Evolutionary conservation across 2,113 vertebrate species (phyloP).

Genomic region (Gopherus flavomarginatus): DNA sequence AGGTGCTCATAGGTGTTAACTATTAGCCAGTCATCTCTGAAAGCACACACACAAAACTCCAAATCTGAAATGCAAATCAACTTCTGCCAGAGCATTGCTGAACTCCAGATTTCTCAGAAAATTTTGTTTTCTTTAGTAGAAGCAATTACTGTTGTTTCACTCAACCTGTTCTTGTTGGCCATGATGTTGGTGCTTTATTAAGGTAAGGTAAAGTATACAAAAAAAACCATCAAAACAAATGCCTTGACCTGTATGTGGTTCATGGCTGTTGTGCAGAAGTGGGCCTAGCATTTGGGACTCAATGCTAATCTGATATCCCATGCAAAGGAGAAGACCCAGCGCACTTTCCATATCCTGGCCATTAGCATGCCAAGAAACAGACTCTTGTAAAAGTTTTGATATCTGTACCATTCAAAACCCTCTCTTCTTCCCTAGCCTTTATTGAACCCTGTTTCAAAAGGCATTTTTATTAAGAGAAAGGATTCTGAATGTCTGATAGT

Average conservation of each 20-base stretch:
- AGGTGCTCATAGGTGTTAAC: neutral
- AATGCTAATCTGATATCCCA: neutral
- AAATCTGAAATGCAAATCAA: neutral
- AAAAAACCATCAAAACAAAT: neutral
- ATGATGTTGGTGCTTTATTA: neutral
- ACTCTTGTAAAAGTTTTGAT: neutral
- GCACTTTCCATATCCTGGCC: neutral
- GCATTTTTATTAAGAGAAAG: constrained; percentile 1
- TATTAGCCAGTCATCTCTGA: neutral
- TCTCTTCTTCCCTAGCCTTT: neutral
- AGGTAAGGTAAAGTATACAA: neutral
- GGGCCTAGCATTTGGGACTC: neutral
- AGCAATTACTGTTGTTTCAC: neutral
- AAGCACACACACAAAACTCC: neutral
- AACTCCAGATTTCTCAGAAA: neutral
- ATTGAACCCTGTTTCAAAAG: constrained; percentile 19
- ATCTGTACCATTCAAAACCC: neutral
- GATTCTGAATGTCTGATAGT: constrained; percentile 17
- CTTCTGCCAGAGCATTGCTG: neutral
- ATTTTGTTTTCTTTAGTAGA: neutral
- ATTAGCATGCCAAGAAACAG: neutral
- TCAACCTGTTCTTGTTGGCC: neutral
- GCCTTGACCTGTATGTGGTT: neutral
- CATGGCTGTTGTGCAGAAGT: neutral
- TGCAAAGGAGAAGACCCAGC: neutral